Base-by-base conservation (phyloP, 2,888 invertebrate species). In the Steinernema hermaphroditum region DNA sequence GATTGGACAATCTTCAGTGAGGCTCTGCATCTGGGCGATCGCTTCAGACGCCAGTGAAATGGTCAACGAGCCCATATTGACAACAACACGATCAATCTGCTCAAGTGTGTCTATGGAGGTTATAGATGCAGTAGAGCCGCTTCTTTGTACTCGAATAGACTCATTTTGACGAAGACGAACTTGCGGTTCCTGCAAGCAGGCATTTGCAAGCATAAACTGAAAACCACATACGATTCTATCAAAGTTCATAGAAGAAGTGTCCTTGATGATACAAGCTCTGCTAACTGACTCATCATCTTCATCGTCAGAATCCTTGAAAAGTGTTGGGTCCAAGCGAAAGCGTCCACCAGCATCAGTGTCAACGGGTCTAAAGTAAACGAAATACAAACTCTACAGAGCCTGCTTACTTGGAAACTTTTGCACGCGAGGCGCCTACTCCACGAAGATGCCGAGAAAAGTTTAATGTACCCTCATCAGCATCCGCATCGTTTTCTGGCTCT, bases 71-170 rank as follows among this genome's bases (percentile, higher is more conserved):
- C 24, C 54, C 54, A 54, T 54, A 27, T 24, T 54, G 24, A 22
- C 19, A 1, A 83, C 81, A 27, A 77, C 79, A 57, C 80, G 72
- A 46, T 81, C 78, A 19, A 82, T 75, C 54, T 79, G 80, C 72
- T 82, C 81, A 24, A 44, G 46, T 50, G 73, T 76, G 57, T 76
- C 76, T 34, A 76, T 29, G 0, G 76, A 76, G 8, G 75, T 50
- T 19, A 76, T 76, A 19, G 76, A 76, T n/a, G 70, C 62, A 0
- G 72, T 69, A 0, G 76, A 76, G 41, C 76, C 74, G 43, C 72
- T 73, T 2, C 76, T 69, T 8, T 70, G 27, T 1, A 32, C 50
- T n/a, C 46, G 44, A 19, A 4, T 76, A 1, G 72, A 37, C 50
- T 22, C 54, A 2, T 14, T 14, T 24, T 54, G 54, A 8, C 54